Evolutionary conservation across 2,113 vertebrate species (phyloP), one percentile per base, ranked within the genome.

Genomic region (Perognathus longimembris): DNA sequence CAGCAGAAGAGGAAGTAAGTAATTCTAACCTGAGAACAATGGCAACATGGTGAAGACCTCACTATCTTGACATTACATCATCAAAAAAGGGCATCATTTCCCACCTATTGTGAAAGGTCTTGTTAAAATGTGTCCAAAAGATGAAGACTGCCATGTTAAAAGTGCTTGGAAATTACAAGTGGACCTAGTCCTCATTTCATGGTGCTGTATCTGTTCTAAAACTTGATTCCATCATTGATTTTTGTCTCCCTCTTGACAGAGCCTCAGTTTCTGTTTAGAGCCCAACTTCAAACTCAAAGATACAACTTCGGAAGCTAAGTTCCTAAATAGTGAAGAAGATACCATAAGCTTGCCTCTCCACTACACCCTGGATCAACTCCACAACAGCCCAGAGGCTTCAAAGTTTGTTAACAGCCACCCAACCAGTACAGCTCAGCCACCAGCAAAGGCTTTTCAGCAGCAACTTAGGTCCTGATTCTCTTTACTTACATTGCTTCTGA

Each of bases 221-320:
- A 12, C 21, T 83, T 76, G 36, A 71, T 71, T 76, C 64, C 0
- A 83, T 91, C 78, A 89, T 63, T 89, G 32, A 10, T 40, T 85
- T 82, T 73, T 40, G 82, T 45, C 22, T 15, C 50, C 50, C n/a
- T 77, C 74, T 90, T 94, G 17, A 73, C 22, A 82, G 70, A 85
- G n/a, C 32, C 69, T 79, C 34, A 75, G 59, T 73, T 85, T n/a
- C 83, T 90, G 5, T 83, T 88, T 75, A 90, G 42, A 96, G 57
- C 42, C 20, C 57, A 54, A 6, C 32, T 59, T 75, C 70, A 92
- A 75, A 85, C 34, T 82, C 64, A 83, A 76, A 92, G 76, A 61
- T 32, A 70, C 3, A 54, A 54, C 24, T 10, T 92, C 89, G 90
- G 14, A 92, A 66, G 66, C 34, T 40, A 24, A 76, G 34, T 26